Evolutionary conservation across 2,113 vertebrate species (phyloP), one percentile per base, ranked within the genome.

Genomic region (Periophthalmodon schlosseri): DNA sequence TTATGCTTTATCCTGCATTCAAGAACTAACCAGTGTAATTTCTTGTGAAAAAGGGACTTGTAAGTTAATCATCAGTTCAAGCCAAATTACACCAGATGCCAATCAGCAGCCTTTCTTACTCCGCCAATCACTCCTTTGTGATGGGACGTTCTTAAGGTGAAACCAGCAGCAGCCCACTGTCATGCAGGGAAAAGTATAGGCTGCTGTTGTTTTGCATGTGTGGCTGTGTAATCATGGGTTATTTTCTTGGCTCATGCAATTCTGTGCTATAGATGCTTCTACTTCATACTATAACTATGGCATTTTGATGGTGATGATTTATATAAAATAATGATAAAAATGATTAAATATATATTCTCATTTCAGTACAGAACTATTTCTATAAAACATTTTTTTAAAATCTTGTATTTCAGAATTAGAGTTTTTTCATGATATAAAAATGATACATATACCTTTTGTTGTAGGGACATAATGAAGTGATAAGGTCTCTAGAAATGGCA

Each of bases 91-190:
- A 15, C 49, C 52, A 11, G 64, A 23, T 47, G 8, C 1, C 49
- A 74, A 63, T 77, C 69, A 71, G 36, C 18, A 69, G 16, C n/a
- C 56, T 72, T 73, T 68, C 34, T 60, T 23, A 61, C 20, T 76
- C 39, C 63, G 61, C 23, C 21, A n/a, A 54, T 74, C 70, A 39
- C 3, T 33, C 21, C 28, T 78, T 58, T 58, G 21, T 69, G 13
- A 70, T 65, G 28, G 14, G 47, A 57, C 63, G 20, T 24, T 73
- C 47, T 69, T 6, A 52, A 64, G 54, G 33, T 46, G 34, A 64
- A n/a, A 5, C 11, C 1, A 47, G 61, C 15, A 76, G 47, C 60
- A 44, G 58, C 34, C 1, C 13, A 69, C 23, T 34, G 15, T 63
- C 60, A 33, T 63, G 6, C 76, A 68, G 49, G 24, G 12, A 49